These are phyloP conservation scores for Cossypha niveicapilla DNA, from an alignment of 2,797 vertebrate genomes.

Conservation along the genomic window DNA sequence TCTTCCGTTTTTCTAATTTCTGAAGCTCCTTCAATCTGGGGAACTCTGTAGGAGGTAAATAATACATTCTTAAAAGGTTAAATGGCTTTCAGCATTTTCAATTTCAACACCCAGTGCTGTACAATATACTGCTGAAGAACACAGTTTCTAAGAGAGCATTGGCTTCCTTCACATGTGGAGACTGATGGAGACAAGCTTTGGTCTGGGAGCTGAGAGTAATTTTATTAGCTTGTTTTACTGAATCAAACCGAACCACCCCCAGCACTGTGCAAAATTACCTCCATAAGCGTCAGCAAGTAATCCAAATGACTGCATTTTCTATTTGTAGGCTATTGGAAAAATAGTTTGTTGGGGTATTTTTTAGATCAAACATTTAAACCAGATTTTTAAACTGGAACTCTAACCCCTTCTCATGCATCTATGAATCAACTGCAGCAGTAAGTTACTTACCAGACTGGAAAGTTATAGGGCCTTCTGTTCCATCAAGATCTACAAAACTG, in stretches of 20 bases:
- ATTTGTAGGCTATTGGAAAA: background rate
- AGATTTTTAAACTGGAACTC: background rate
- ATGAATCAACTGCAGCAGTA: background rate
- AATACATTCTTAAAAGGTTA: background rate
- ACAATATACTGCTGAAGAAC: background rate
- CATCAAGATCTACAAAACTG: background rate
- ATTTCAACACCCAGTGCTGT: background rate
- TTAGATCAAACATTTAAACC: background rate
- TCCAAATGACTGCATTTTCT: background rate
- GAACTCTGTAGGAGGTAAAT: background rate
- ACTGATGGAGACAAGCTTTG: background rate
- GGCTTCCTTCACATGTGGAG: background rate
- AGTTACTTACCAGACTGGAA: background rate
- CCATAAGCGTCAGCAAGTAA: background rate
- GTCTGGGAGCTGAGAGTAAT: background rate
- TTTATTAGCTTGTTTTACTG: background rate
- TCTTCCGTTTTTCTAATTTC: background rate
- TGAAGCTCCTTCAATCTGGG: background rate
- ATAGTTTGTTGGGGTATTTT: fast-evolving
- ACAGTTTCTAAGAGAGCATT: background rate
- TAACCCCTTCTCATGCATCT: background rate
- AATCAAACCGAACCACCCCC: background rate
- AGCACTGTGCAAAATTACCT: background rate
- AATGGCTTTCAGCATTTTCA: background rate
- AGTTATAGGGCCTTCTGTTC: background rate